These are phyloP conservation scores for Neomorphus geoffroyi DNA, from an alignment of 2,797 vertebrate species.

Conservation along the genomic window DNA sequence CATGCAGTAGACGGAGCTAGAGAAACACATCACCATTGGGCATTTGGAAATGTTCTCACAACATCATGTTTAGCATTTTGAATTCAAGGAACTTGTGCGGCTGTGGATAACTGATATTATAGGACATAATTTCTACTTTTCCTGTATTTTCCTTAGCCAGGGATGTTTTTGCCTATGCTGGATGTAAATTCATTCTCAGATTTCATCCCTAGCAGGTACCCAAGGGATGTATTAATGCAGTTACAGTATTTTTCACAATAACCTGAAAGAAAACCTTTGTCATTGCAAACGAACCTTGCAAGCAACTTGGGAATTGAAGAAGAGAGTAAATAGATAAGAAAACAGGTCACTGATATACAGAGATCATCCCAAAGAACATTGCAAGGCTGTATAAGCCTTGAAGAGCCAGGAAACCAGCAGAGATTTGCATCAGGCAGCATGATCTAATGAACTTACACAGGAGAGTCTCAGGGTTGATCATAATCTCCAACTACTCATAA, in stretches of 20 bases:
- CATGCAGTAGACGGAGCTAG: background rate
- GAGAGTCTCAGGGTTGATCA: conserved; percentile 12
- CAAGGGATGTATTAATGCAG: background rate
- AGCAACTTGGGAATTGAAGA: background rate
- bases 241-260: background rate
- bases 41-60: background rate
- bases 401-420: conserved; percentile 25
- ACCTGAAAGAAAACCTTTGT: background rate
- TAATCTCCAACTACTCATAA: background rate
- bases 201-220: background rate
- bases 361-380: background rate
- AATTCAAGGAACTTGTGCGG: background rate
- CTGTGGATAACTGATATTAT: background rate
- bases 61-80: background rate
- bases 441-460: conserved; percentile 21
- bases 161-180: background rate
- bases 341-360: background rate
- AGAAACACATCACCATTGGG: background rate
- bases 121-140: background rate
- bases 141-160: background rate
- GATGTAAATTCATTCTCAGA: background rate
- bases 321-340: background rate
- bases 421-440: background rate
- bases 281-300: background rate
- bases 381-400: background rate